These are phyloP conservation scores for Gnathonemus longibarbis DNA, from an alignment of 2,113 vertebrate genomes.

Conservation along the genomic window DNA sequence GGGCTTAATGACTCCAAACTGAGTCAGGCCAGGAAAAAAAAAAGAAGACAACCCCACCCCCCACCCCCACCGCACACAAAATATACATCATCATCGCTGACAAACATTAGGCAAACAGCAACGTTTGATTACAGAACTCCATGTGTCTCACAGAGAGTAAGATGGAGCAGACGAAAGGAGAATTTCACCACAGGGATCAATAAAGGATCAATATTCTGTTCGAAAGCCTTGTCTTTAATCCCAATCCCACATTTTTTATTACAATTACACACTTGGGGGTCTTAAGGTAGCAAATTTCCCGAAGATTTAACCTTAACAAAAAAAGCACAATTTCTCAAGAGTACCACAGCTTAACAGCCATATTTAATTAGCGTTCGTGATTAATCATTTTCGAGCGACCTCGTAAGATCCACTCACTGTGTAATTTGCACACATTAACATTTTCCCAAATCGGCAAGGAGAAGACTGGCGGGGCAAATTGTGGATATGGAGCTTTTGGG, in stretches of 20 bases:
- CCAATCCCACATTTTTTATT: not conserved
- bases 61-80: not conserved
- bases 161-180: not conserved
- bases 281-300: not conserved
- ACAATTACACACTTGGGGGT: not conserved
- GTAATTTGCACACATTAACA: not conserved
- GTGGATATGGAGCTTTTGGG: not conserved
- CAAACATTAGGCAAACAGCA: not conserved
- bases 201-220: not conserved
- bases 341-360: not conserved
- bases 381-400: not conserved
- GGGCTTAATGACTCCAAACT: slow-evolving; percentile 32
- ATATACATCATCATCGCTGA: not conserved
- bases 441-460: not conserved
- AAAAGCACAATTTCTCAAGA: not conserved
- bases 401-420: not conserved
- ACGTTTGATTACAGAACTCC: not conserved
- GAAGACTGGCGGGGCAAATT: not conserved
- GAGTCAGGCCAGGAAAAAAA: slow-evolving; percentile 32
- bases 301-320: not conserved
- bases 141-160: not conserved
- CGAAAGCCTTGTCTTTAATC: not conserved
- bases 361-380: not conserved
- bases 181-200: not conserved
- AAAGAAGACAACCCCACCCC: not conserved